Base-by-base conservation (phyloP, 2,113 vertebrate genomes). In the Rhipidura dahli region DNA sequence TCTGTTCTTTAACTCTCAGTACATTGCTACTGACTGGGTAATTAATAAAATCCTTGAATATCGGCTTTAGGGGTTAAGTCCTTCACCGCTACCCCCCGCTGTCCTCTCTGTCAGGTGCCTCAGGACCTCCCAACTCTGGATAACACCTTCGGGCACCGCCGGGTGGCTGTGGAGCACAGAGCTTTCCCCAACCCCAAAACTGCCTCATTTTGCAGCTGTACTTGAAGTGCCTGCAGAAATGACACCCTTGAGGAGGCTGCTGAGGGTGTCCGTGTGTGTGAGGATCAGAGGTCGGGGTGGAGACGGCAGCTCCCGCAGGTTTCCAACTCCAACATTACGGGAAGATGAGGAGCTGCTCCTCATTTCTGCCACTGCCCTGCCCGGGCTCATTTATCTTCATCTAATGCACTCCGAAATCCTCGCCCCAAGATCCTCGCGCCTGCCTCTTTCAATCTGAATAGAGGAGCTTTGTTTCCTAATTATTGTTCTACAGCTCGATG, bases 281-380 rank as follows among this genome's bases (percentile, higher is more conserved):
- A 53, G 5, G 56, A 40, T 44, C 49, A 15, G 80, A 28, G 59
- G 39, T 21, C 2, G 2, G 40, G 40, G 2, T 50, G 9, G 71
- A 33, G 75, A 4, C 0, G 2, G 17, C 56, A 40, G 31, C 40
- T 81, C 22, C 44, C 0, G 1, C 44, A 23, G 49, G 31, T 53
- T 33, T 57, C 6, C 2, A 53, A 1, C 69, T 24, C 60, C 40
- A 23, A 0, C 10, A 0, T 13, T 8, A 2, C 0, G 0, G 78
- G 75, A 17, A 42, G 35, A 17, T 2, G 27, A 61, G 18, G 78
- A 60, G 40, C 1, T 63, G 40, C 79, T 85, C 44, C 63, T 78
- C 28, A 2, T 84, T 69, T 13, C 42, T 50, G 61, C 1, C 45
- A 2, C 45, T 18, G 28, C 9, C 4, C 73, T 57, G 63, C 84